A percentile compares a stretch with the other conserved stretches of the same genome.
Evolutionary conservation across 2,797 vertebrate genomes (phyloP).

Genomic region (Sus cebifrons): DNA sequence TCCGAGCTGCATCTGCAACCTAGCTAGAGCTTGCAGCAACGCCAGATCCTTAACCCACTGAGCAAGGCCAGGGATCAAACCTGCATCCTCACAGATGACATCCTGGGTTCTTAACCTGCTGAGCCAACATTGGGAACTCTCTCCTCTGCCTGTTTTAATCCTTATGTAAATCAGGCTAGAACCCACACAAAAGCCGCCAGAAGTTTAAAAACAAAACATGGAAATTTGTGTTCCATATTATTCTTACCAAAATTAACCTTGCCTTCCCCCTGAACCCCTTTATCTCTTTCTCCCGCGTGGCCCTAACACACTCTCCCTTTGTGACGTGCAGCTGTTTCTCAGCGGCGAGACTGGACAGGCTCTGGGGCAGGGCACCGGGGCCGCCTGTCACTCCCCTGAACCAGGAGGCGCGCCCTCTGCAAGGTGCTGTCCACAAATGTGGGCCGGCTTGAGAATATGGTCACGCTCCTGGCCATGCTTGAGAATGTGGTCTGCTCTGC

Average conservation of each 20-base stretch:
- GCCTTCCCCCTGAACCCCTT: background rate
- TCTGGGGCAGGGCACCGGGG: rapidly evolving
- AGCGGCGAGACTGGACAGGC: background rate
- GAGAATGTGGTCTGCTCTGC: rapidly evolving
- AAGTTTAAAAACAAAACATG: conserved; percentile 21
- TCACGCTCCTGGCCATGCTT: rapidly evolving
- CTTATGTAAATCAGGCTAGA: background rate
- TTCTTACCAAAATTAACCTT: background rate
- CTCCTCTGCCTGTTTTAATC: background rate
- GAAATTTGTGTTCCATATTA: background rate
- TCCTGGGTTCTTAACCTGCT: too few relatives aligned
- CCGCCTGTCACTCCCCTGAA: too few relatives aligned
- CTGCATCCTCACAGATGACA: too few relatives aligned
- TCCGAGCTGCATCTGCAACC: too few relatives aligned
- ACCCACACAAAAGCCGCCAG: background rate
- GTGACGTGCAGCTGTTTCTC: background rate
- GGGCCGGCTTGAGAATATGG: rapidly evolving
- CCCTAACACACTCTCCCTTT: rapidly evolving
- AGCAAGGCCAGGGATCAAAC: too few relatives aligned
- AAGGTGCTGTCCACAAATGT: rapidly evolving
- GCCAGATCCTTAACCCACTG: too few relatives aligned
- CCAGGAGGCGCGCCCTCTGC: rapidly evolving
- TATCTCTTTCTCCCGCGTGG: background rate
- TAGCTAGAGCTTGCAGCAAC: too few relatives aligned
- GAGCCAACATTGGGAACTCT: too few relatives aligned